A percentile compares a stretch with the other conserved stretches of the same genome.
Conservation (phyloP, 2,113 vertebrate genomes). For the cat (Felis catus) region DNA sequence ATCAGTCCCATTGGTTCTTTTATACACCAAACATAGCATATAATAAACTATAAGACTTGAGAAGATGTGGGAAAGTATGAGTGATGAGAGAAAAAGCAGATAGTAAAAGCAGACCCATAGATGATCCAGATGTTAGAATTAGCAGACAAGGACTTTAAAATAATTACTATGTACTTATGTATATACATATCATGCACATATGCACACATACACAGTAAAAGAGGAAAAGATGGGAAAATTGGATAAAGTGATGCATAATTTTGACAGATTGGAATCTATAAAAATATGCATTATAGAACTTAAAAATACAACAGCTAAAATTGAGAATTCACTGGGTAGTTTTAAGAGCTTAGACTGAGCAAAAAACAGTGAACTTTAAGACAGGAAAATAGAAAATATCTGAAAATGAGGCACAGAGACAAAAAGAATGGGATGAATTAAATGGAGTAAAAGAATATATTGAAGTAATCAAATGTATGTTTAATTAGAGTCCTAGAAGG, state of each 20-base stretch:
- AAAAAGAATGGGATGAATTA: not conserved
- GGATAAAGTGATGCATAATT: not conserved
- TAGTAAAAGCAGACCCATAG: not conserved
- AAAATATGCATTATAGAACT: not conserved
- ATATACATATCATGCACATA: too few species aligned
- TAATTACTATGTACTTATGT: not conserved
- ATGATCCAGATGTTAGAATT: not conserved
- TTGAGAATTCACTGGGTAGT: not conserved
- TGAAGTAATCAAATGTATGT: not conserved
- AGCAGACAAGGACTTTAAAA: not conserved
- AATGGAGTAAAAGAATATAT: not conserved
- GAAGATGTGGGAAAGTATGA: not conserved
- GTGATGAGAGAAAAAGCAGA: not conserved
- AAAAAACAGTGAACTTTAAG: not conserved
- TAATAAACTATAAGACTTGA: not conserved
- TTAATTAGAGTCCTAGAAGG: not conserved
- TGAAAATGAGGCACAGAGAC: not conserved
- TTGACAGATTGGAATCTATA: not conserved
- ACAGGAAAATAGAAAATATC: not conserved
- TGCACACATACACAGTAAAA: not conserved
- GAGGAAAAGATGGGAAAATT: not conserved
- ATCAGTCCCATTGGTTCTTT: not conserved
- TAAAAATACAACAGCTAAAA: not conserved
- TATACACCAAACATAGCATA: not conserved
- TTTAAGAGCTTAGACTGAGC: not conserved